Evolutionary conservation across 2,113 vertebrate genomes (phyloP).

Genomic region (Alectura lathami): DNA sequence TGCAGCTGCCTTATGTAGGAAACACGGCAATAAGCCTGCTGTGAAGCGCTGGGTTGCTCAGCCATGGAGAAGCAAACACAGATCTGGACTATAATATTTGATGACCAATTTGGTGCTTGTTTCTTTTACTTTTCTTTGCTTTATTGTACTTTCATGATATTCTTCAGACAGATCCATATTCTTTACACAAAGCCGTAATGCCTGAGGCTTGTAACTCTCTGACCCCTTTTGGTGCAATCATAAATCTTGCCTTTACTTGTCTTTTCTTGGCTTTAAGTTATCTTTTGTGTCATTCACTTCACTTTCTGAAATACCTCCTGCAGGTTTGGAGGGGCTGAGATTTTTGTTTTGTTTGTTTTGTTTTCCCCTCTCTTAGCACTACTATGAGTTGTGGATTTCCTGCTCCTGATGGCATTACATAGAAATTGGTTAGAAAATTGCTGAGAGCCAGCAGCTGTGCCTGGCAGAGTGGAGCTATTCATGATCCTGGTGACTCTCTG

Average conservation of each 20-base stretch:
- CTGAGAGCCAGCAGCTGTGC: background rate
- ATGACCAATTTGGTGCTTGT: slow-evolving; percentile 24
- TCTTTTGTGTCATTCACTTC: background rate
- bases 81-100: background rate
- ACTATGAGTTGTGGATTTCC: background rate
- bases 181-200: slow-evolving; percentile 5
- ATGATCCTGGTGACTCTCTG: background rate
- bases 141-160: slow-evolving; percentile 9
- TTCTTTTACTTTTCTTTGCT: slow-evolving; percentile 23
- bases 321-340: background rate
- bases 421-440: background rate
- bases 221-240: background rate
- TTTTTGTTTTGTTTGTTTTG: background rate
- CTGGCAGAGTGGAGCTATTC: background rate
- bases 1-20: background rate
- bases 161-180: slow-evolving; percentile 23
- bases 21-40: slow-evolving; percentile 22
- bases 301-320: background rate
- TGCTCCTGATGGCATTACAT: background rate
- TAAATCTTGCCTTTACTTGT: slow-evolving; percentile 28
- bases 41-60: background rate
- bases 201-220: slow-evolving; percentile 12
- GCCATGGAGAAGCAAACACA: background rate
- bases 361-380: background rate
- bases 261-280: background rate